Evolutionary conservation across 2,797 vertebrate species (phyloP), one percentile per base, ranked within the genome.

Genomic region (Choloepus didactylus): DNA sequence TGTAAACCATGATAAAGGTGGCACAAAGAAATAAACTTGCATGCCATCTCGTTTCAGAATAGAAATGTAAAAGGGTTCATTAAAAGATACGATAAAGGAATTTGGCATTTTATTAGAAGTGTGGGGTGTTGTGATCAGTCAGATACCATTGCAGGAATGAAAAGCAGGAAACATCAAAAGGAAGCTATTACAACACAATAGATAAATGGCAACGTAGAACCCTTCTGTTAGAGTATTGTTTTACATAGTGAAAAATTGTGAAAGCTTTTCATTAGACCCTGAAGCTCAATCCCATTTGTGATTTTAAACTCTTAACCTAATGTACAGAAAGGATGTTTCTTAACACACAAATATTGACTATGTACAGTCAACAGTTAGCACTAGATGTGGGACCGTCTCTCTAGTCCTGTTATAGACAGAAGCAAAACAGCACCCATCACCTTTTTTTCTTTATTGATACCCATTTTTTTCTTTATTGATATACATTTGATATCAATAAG

Each of bases 311-410:
- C 80, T 72, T 76, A 60, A 35, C 67, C 4, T 31, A 4, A 3
- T 31, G 41, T 67, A 6, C 10, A 8, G n/a, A 16, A 25, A 19
- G 9, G 27, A 9, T 23, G 12, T 23, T 29, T 51, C 25, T 46
- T 25, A 31, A 31, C 49, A 3, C 11, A 5, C 0, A 1, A n/a
- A 56, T 2, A 29, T 4, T 21, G 11, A 21, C 54, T 72, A 3
- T 27, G 64, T 1, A 12, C 8, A 16, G 12, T 6, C 6, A 7
- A 2, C 4, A 3, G 5, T 31, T 1, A 14, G 10, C 25, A 0
- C 6, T 25, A 15, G 11, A 12, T n/a, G 44, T 54, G 23, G n/a
- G 35, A 60, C 27, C 46, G 27, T 89, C 16, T 44, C 77, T 60
- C 49, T 18, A 21, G 44, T 64, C 62, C n/a, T 60, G 51, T 9